Evolutionary conservation across 1,140 invertebrate species (phyloP), one percentile per base, ranked within the genome.

Genomic region (Drosophila prosaltans): DNA sequence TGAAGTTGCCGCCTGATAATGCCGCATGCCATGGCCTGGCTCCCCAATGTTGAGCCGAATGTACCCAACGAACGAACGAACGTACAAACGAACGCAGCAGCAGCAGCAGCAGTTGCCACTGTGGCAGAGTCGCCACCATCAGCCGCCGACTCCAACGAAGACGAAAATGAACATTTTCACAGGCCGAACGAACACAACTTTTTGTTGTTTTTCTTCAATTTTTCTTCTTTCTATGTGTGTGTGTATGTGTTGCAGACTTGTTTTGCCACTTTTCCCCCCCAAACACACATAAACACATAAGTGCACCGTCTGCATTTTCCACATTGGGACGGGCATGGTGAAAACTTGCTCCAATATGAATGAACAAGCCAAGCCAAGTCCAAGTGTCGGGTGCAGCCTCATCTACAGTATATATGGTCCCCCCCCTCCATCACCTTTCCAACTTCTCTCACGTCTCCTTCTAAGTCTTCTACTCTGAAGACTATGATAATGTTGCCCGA

Each of bases 1-100:
- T 86, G 80, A 86, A 86, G 82, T 86, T 69, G 82, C 68, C 69
- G 80, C 77, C 74, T 86, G 84, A 88, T 86, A 88, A 77, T 86
- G 83, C 76, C 80, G 74, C 74, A 60, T 69, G 58, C 65, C 36
- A 45, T 48, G 60, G 63, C 16, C 16, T 16, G 16, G 2, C 40
- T 43, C 40, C 41, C 36, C 41, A 55, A 21, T 55, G 58, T 41
- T 28, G 48, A 73, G 51, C 65, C 51, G 48, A 65, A 51, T 45
- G 48, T 26, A 3, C 16, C 3, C n/a, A n/a, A n/a, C n/a, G n/a
- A n/a, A n/a, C 16, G 16, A 16, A 16, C 16, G 16, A 16, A 16
- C 16, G 16, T 16, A 16, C 16, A 10, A 51, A 26, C 45, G 21
- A 26, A 24, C 21, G 45, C 16, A 26, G 41, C 55, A 40, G 67